Evolutionary conservation across 2,113 vertebrate genomes (phyloP).

Genomic region (Gracilinanus agilis): DNA sequence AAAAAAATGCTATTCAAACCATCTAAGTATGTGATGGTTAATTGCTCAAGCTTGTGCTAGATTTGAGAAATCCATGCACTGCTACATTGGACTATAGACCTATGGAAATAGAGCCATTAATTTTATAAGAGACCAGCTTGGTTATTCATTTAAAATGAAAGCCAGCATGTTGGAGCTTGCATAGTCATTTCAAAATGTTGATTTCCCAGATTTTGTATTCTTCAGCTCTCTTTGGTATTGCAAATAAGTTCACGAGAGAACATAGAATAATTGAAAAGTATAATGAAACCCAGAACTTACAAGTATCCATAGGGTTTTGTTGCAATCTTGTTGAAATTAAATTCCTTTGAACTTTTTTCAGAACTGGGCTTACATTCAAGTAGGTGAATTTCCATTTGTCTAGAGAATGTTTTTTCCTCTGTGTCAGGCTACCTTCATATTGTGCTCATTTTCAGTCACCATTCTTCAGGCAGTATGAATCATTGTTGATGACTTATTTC

Average conservation of each 20-base stretch:
- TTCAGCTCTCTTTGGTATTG: slow-evolving; percentile 21
- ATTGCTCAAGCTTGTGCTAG: slow-evolving; percentile 49
- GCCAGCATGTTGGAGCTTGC: slow-evolving; percentile 31
- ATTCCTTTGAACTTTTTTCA: not conserved
- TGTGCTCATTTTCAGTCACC: slow-evolving; percentile 53
- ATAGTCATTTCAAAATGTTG: slow-evolving; percentile 54
- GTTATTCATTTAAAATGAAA: slow-evolving; percentile 67
- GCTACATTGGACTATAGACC: slow-evolving; percentile 29
- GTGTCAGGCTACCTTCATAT: slow-evolving; percentile 49
- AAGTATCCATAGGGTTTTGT: not conserved
- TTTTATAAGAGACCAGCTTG: slow-evolving; percentile 59
- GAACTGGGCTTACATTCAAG: not conserved
- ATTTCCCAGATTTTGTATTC: slow-evolving; percentile 45
- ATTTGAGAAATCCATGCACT: slow-evolving; percentile 39
- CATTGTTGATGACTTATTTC: slow-evolving; percentile 66
- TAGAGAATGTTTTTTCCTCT: not conserved
- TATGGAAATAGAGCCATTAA: slow-evolving; percentile 22
- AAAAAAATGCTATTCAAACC: slow-evolving; percentile 55
- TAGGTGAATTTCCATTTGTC: slow-evolving; percentile 16
- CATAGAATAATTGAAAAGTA: slow-evolving; percentile 19
- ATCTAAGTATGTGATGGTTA: slow-evolving; percentile 51
- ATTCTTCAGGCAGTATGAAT: slow-evolving; percentile 59
- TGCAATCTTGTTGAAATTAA: slow-evolving; percentile 1
- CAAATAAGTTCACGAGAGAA: not conserved
- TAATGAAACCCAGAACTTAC: not conserved